A percentile compares a stretch with the other conserved stretches of the same genome.
Conservation (phyloP, 2,888 invertebrate genomes). For the Caenorhabditis parvicauda region DNA sequence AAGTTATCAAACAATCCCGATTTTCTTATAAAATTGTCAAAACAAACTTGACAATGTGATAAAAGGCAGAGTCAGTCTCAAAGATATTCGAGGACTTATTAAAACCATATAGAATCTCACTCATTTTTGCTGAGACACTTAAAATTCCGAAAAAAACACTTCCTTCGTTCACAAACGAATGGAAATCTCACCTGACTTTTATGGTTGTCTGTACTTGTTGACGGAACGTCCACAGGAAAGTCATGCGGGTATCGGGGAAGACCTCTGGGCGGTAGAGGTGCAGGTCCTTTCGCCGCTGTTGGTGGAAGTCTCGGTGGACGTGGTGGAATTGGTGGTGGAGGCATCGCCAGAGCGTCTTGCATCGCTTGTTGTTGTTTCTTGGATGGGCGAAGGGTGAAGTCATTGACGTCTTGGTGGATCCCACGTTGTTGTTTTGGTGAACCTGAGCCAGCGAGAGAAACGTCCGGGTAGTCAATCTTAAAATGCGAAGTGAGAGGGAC, state of each 20-base stretch:
- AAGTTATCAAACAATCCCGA: no score
- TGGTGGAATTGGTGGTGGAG: conserved; percentile 39
- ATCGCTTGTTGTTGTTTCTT: no score
- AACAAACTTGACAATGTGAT: no score
- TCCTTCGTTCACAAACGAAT: no score
- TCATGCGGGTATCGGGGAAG: conserved; percentile 38
- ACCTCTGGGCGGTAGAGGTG: conserved; percentile 38
- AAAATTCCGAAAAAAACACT: no score
- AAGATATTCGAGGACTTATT: no score
- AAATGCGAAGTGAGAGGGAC: no score
- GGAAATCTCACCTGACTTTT: no score
- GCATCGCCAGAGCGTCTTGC: conserved; percentile 27
- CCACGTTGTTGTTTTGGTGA: conserved; percentile 16
- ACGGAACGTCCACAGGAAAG: conserved; percentile 44
- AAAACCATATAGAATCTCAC: no score
- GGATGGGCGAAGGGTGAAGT: no score
- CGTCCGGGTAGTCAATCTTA: conserved; percentile 46
- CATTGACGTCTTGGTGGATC: conserved; percentile 1
- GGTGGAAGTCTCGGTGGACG: conserved; percentile 31
- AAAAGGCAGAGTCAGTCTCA: no score
- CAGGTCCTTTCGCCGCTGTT: conserved; percentile 29
- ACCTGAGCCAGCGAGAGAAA: conserved; percentile 29
- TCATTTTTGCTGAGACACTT: background rate
- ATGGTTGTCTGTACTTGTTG: conserved; percentile 22
- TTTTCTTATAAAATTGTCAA: no score